These are phyloP conservation scores for Galaxias olidus DNA, from an alignment of 2,797 vertebrate genomes.

Conservation along the genomic window DNA sequence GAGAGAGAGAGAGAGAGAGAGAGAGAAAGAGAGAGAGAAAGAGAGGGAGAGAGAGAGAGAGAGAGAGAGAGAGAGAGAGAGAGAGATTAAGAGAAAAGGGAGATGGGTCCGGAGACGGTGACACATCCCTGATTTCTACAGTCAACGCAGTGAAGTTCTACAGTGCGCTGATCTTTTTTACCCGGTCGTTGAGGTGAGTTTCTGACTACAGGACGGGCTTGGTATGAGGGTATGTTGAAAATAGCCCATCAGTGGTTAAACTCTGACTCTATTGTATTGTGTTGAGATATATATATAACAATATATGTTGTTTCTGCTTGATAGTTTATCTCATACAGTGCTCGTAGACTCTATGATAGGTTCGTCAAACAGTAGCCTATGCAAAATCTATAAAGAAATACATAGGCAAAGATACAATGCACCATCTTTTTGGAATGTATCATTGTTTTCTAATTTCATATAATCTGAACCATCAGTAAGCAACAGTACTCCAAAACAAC, in stretches of 20 bases:
- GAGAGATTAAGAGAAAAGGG: slow-evolving; percentile 37
- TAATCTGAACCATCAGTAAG: no score
- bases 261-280: not conserved
- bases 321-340: no score
- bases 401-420: no score
- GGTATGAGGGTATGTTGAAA: not conserved
- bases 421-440: no score
- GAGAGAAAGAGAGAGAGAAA: slow-evolving; percentile 40
- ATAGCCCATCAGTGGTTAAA: no score
- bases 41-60: slow-evolving; percentile 39
- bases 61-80: slow-evolving; percentile 45
- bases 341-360: no score
- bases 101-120: slow-evolving; percentile 66
- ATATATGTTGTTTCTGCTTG: no score
- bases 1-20: slow-evolving; percentile 10
- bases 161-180: slow-evolving; percentile 58
- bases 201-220: slow-evolving; percentile 34
- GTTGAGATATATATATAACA: not conserved
- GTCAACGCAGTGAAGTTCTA: slow-evolving; percentile 66
- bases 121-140: slow-evolving; percentile 65
- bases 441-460: no score
- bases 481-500: no score
- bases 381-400: no score
- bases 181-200: slow-evolving; percentile 71
- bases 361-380: no score